Percentiles rank a stretch among this genome's conserved stretches.
phyloP scores from a whole-genome alignment of 2,797 vertebrate genomes.

The Enteromius argenteus region DNA sequence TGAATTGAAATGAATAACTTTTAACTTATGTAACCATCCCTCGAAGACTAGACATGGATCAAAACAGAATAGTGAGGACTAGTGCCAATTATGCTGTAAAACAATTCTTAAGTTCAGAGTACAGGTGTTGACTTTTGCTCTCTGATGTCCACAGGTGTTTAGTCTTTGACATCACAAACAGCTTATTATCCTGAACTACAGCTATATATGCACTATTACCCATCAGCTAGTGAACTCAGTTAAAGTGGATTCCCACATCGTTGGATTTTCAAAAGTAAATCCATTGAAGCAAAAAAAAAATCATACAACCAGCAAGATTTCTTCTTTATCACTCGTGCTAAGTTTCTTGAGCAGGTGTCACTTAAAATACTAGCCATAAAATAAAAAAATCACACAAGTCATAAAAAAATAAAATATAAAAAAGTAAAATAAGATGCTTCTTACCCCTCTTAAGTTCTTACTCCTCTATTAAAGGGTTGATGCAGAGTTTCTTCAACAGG shows the following conservation, averaged over 20 bases:
- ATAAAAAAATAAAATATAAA: background rate
- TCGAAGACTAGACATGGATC: conserved; percentile 2
- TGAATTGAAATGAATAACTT: background rate
- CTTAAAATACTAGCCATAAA: conserved; percentile 59
- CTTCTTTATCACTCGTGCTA: background rate
- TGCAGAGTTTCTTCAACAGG: conserved; percentile 63
- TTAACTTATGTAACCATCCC: conserved; percentile 3
- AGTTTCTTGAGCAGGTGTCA: conserved; percentile 68
- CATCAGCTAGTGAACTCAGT: conserved; percentile 23
- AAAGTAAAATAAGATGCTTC: background rate
- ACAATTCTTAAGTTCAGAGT: conserved; percentile 40
- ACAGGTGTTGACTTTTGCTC: conserved; percentile 60
- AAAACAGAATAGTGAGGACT: conserved; percentile 38
- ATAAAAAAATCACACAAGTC: background rate
- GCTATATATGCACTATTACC: conserved; percentile 2
- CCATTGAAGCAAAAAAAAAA: background rate
- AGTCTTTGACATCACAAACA: conserved; percentile 46
- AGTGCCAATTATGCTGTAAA: conserved; percentile 63
- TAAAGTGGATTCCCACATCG: background rate
- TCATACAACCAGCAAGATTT: background rate
- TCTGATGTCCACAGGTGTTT: conserved; percentile 52
- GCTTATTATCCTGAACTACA: conserved; percentile 47
- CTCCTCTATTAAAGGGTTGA: conserved; percentile 14
- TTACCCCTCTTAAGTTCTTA: background rate
- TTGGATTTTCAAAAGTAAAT: background rate